These are phyloP conservation scores for Pitangus sulphuratus DNA, from an alignment of 2,797 vertebrate species.

Conservation along the genomic window DNA sequence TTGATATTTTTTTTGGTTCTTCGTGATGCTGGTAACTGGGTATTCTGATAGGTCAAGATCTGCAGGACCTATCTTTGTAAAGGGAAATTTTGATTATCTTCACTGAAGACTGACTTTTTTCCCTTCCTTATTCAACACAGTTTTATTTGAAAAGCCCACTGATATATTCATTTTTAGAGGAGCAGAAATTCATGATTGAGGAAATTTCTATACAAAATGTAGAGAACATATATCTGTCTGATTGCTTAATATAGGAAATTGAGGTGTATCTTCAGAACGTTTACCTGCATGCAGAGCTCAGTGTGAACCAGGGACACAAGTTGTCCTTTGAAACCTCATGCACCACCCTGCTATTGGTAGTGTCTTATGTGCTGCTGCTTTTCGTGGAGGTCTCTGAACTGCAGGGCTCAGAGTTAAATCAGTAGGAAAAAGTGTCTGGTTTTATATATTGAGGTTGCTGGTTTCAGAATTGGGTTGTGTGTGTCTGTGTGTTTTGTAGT, in stretches of 20 bases:
- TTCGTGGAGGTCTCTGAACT: background rate
- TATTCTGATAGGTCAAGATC: background rate
- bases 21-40: background rate
- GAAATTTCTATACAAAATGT: background rate
- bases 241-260: background rate
- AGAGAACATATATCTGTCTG: background rate
- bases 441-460: conserved; percentile 4
- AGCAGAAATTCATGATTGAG: background rate
- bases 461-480: background rate
- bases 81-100: background rate
- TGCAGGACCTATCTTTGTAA: background rate
- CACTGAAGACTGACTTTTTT: background rate
- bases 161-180: background rate
- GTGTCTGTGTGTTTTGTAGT: background rate
- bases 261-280: background rate
- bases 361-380: background rate
- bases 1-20: background rate
- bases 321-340: background rate
- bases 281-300: background rate
- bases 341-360: background rate
- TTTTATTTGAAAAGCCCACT: background rate
- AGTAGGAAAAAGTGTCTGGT: background rate
- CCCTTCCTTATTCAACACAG: background rate
- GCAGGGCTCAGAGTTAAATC: background rate
- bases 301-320: background rate